A percentile compares a stretch with the other conserved stretches of the same genome.
phyloP scores from a whole-genome alignment of 2,113 vertebrate species.

The Gorsachius goisagi region DNA sequence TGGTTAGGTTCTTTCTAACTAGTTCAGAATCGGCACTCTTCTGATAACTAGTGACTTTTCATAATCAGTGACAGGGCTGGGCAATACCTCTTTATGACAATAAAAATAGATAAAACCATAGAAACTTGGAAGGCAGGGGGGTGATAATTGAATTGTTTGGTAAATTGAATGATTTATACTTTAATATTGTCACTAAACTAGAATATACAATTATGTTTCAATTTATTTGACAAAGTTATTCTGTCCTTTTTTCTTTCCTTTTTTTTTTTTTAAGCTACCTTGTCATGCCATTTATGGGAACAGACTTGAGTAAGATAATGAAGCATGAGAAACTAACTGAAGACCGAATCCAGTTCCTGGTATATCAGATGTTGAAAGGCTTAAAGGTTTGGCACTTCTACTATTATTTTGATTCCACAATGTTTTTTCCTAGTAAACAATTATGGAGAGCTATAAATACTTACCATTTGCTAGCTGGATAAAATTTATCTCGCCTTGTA shows the following conservation, averaged over 20 bases:
- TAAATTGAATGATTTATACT: background rate
- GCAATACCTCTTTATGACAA: background rate
- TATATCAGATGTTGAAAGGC: constrained; percentile 93
- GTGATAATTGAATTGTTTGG: background rate
- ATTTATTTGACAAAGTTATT: background rate
- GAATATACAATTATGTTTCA: background rate
- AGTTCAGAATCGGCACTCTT: background rate
- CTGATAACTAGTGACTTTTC: background rate
- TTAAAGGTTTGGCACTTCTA: constrained; percentile 83
- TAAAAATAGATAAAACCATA: background rate
- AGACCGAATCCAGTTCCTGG: constrained; percentile 92
- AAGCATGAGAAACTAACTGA: constrained; percentile 90
- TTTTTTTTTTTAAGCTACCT: constrained; percentile 70
- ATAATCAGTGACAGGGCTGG: background rate
- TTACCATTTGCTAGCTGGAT: background rate
- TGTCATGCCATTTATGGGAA: constrained; percentile 86
- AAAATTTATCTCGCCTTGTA: background rate
- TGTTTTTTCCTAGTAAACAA: background rate
- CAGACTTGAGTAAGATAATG: constrained; percentile 81
- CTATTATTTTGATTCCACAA: background rate
- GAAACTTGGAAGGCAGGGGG: background rate
- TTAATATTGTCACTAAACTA: background rate
- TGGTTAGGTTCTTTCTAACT: background rate
- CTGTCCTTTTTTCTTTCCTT: background rate
- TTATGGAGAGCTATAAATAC: background rate